Conservation (phyloP, 23 tunicate species). For the Styela clava region DNA sequence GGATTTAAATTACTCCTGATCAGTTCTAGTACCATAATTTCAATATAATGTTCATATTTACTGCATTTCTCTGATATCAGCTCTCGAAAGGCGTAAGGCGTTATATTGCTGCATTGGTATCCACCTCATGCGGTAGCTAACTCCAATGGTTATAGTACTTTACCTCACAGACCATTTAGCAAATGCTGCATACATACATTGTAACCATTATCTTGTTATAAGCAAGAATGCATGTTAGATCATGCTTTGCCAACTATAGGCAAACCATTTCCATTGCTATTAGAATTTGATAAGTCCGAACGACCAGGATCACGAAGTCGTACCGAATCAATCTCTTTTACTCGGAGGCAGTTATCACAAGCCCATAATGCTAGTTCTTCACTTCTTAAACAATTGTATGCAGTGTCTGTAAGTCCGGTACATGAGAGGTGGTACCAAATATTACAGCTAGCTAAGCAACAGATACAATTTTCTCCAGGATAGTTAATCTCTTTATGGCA, state of each 20-base stretch:
- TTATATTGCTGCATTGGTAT: too few relatives aligned
- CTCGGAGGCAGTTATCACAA: conserved; percentile 65
- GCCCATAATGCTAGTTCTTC: conserved; percentile 93
- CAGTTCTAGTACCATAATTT: too few relatives aligned
- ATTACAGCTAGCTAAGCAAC: conserved; percentile 86
- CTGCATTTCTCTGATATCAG: too few relatives aligned
- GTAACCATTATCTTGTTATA: too few relatives aligned
- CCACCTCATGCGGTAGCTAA: too few relatives aligned
- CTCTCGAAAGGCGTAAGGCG: too few relatives aligned
- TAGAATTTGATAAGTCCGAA: neutral
- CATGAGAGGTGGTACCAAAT: conserved; percentile 80
- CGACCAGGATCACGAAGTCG: conserved; percentile 25
- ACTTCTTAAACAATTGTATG: conserved; percentile 42
- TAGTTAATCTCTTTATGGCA: conserved; percentile 42
- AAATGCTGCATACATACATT: too few relatives aligned
- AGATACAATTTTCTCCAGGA: conserved; percentile 46
- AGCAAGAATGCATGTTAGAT: too few relatives aligned
- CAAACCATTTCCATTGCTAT: neutral
- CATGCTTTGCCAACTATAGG: neutral
- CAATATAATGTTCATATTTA: too few relatives aligned
- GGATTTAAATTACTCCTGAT: too few relatives aligned
- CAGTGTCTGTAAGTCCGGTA: conserved; percentile 69
- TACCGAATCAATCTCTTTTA: conserved; percentile 70
- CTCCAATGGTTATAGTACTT: too few relatives aligned
- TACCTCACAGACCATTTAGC: too few relatives aligned